Evolutionary conservation across 2,113 vertebrate species (phyloP).

Genomic region (Pterocles burchelli): DNA sequence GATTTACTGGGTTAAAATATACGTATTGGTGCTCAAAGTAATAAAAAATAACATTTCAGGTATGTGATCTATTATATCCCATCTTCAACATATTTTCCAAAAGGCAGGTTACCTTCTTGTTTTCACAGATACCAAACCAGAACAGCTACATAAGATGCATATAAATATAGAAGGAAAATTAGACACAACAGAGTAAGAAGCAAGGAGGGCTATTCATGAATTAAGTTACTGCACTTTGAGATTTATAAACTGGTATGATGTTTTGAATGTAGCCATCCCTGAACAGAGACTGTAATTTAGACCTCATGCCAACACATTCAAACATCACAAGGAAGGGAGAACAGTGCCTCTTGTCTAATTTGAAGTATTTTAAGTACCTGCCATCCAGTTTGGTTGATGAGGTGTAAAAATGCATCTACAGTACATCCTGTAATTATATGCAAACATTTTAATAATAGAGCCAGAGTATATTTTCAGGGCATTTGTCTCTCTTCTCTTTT

Average conservation of each 20-base stretch:
- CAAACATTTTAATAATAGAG: neutral
- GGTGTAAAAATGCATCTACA: neutral
- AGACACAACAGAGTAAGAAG: neutral
- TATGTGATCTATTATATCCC: neutral
- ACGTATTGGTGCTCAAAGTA: neutral
- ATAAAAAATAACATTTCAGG: neutral
- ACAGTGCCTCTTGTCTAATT: neutral
- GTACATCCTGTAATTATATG: neutral
- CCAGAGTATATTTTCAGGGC: neutral
- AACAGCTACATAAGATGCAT: neutral
- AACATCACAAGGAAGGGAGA: neutral
- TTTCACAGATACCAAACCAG: conserved; percentile 30
- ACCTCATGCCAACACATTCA: neutral
- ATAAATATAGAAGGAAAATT: conserved; percentile 31
- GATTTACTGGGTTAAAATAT: neutral
- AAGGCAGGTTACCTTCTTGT: neutral
- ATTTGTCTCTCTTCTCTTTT: neutral
- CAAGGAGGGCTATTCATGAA: neutral
- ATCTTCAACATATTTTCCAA: neutral
- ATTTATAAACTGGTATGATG: neutral
- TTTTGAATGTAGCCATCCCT: neutral
- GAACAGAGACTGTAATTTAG: neutral
- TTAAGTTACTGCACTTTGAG: neutral
- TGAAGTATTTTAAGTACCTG: neutral
- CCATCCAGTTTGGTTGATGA: neutral